These are phyloP conservation scores for Tenthredo notha DNA, from an alignment of 2,888 invertebrate genomes.

Conservation along the genomic window DNA sequence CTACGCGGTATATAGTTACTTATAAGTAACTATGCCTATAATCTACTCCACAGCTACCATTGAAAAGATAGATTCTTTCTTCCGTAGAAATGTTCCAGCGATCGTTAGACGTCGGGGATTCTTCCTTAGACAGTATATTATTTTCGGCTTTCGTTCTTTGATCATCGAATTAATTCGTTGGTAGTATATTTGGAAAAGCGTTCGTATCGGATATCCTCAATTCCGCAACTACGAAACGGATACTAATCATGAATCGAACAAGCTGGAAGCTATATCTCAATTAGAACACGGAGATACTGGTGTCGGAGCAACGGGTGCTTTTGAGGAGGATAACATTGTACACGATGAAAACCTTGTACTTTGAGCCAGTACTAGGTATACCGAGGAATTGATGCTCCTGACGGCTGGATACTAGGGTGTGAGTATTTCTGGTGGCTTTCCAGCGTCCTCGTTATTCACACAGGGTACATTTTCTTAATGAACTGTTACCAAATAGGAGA, in stretches of 20 bases:
- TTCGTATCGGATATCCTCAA: not conserved
- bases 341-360: constrained; percentile 4
- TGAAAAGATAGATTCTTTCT: constrained; percentile 6
- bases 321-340: constrained; percentile 18
- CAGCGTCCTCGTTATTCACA: not conserved
- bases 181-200: not conserved
- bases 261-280: not conserved
- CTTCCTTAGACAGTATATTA: not conserved
- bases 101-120: not conserved
- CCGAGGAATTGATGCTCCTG: constrained; percentile 25
- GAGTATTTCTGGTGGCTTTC: not conserved
- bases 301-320: not conserved
- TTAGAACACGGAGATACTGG: not conserved
- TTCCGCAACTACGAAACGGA: not conserved
- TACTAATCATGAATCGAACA: constrained; percentile 11
- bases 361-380: not conserved
- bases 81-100: not conserved
- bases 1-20: constrained; percentile 15
- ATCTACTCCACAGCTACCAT: constrained; percentile 18
- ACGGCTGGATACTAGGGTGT: not conserved
- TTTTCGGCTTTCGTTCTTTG: not conserved
- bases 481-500: not conserved
- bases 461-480: not conserved
- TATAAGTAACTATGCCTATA: constrained; percentile 25
- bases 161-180: not conserved